Evolutionary conservation across 2,797 vertebrate genomes (phyloP).

Genomic region (Miichthys miiuy): DNA sequence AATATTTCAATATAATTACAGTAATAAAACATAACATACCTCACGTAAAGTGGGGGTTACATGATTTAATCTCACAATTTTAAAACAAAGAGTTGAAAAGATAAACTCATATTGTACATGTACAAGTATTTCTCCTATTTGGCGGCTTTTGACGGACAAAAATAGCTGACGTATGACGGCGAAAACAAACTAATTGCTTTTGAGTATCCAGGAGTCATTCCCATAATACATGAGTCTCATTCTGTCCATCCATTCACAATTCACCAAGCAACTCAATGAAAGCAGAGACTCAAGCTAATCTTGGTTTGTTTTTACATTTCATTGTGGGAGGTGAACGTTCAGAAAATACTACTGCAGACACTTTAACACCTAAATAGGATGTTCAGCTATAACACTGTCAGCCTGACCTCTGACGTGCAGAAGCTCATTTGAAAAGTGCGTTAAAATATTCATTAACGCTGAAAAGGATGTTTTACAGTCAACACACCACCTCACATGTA

Average conservation of each 20-base stretch:
- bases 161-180: not conserved
- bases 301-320: not conserved
- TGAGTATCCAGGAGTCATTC: constrained; percentile 8
- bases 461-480: not conserved
- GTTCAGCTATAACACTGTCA: not conserved
- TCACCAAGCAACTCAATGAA: not conserved
- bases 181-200: constrained; percentile 10
- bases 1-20: not conserved
- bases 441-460: constrained; percentile 1
- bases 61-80: not conserved
- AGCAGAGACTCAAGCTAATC: not conserved
- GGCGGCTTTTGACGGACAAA: not conserved
- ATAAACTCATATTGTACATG: not conserved
- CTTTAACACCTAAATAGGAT: not conserved
- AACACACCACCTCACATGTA: not conserved
- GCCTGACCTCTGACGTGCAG: not conserved
- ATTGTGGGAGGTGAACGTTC: not conserved
- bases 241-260: not conserved
- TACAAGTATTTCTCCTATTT: not conserved
- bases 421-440: not conserved
- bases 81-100: not conserved
- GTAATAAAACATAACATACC: not conserved
- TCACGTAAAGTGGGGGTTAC: not conserved
- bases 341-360: not conserved
- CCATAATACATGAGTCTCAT: not conserved